phyloP scores from a whole-genome alignment of 2,888 invertebrate genomes.

The Smittia sp. region DNA sequence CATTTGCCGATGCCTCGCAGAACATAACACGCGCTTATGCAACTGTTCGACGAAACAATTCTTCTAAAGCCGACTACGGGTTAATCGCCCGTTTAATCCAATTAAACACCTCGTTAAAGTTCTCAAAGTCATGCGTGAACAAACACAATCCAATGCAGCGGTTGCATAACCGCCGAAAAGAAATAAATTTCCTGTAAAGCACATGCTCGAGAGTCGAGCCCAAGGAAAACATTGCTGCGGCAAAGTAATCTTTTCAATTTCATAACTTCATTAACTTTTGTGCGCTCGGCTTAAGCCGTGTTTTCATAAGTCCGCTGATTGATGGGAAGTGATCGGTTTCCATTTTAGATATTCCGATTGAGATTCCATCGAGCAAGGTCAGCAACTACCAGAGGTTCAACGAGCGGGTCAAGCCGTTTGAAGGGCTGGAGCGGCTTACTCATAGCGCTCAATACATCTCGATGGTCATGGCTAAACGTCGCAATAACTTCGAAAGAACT shows the following conservation, averaged over 20 bases:
- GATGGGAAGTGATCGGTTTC: constrained; percentile 10
- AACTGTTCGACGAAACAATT: not conserved
- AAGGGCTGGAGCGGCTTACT: not conserved
- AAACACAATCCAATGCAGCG: not conserved
- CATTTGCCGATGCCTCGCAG: not conserved
- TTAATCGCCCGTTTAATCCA: not conserved
- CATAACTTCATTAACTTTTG: no score
- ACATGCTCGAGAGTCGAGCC: not conserved
- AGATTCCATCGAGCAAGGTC: not conserved
- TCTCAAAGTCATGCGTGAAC: constrained; percentile 2
- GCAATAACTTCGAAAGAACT: not conserved
- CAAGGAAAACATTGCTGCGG: not conserved
- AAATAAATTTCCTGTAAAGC: not conserved
- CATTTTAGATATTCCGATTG: not conserved
- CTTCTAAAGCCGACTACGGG: not conserved
- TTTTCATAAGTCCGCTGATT: constrained; percentile 1
- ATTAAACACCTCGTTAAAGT: constrained; percentile 21
- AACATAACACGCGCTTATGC: not conserved
- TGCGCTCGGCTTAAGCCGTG: not conserved
- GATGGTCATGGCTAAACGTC: constrained; percentile 19
- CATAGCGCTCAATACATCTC: not conserved
- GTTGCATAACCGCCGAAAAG: not conserved
- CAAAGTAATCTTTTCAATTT: no score
- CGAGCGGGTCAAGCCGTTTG: not conserved
- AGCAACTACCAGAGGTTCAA: not conserved